These are phyloP conservation scores for Solen grandis DNA, from an alignment of 1,140 invertebrate genomes.

Conservation along the genomic window DNA sequence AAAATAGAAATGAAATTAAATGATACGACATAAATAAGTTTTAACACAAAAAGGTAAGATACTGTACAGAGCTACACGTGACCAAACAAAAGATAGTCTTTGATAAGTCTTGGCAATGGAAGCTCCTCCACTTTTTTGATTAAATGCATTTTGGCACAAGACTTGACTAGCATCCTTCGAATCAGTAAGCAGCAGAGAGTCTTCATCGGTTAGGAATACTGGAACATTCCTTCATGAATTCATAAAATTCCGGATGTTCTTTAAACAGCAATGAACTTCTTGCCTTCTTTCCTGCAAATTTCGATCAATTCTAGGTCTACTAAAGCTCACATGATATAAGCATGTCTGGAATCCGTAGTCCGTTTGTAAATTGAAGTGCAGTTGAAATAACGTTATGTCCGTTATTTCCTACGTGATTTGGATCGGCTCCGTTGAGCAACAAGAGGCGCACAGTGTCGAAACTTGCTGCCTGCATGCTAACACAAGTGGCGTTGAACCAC, in stretches of 20 bases:
- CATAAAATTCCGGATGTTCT: conserved; percentile 61
- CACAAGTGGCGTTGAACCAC: conserved; percentile 72
- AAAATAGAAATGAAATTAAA: too few species aligned
- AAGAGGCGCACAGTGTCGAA: conserved; percentile 65
- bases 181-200: conserved; percentile 64
- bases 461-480: conserved; percentile 64
- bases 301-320: conserved; percentile 60
- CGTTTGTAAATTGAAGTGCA: conserved; percentile 62
- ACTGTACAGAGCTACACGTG: too few species aligned
- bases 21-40: too few species aligned
- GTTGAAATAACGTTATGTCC: conserved; percentile 70
- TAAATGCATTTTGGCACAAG: conserved; percentile 57
- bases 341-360: conserved; percentile 62
- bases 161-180: conserved; percentile 62
- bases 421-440: conserved; percentile 72
- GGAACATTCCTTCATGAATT: conserved; percentile 59
- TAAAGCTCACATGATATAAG: conserved; percentile 65
- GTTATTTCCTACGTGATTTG: conserved; percentile 70
- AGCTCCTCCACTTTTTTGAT: conserved; percentile 68
- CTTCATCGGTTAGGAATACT: conserved; percentile 61
- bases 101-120: conserved; percentile 68
- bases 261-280: conserved; percentile 62
- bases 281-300: conserved; percentile 60
- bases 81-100: conserved; percentile 68
- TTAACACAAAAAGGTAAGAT: too few species aligned